Evolutionary conservation across 2,797 vertebrate species (phyloP).

Genomic region (Alfaro cultratus): DNA sequence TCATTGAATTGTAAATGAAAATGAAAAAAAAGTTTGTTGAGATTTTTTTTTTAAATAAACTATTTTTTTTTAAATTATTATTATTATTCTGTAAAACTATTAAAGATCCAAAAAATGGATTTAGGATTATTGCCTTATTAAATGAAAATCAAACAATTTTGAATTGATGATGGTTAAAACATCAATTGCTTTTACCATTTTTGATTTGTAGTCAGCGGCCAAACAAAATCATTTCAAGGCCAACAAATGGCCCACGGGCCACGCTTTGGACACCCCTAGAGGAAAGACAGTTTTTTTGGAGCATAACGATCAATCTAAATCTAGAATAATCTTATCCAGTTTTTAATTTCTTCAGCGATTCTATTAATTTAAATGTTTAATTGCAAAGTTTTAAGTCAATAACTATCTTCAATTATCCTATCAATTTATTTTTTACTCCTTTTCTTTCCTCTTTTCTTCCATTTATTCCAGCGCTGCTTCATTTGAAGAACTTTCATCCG

Average conservation of each 20-base stretch:
- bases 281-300: background rate
- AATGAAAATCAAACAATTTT: too few species aligned
- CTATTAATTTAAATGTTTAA: background rate
- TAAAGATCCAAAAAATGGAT: too few species aligned
- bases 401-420: background rate
- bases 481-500: conserved; percentile 3
- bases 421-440: background rate
- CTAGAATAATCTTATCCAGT: background rate
- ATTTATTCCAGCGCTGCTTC: conserved; percentile 74
- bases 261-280: background rate
- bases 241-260: background rate
- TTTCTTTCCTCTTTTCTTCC: conserved; percentile 71
- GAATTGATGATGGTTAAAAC: too few species aligned
- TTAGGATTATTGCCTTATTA: too few species aligned
- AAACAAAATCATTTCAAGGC: too few species aligned
- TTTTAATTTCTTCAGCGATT: background rate
- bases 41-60: too few species aligned
- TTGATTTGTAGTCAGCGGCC: too few species aligned
- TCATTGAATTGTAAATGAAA: too few species aligned
- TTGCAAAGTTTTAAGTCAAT: background rate
- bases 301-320: background rate
- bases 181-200: too few species aligned
- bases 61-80: too few species aligned
- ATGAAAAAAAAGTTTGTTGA: too few species aligned
- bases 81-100: too few species aligned